Evolutionary conservation across 1,140 invertebrate genomes (phyloP), one percentile per base, ranked within the genome.

Genomic region (Papilio glaucus): DNA sequence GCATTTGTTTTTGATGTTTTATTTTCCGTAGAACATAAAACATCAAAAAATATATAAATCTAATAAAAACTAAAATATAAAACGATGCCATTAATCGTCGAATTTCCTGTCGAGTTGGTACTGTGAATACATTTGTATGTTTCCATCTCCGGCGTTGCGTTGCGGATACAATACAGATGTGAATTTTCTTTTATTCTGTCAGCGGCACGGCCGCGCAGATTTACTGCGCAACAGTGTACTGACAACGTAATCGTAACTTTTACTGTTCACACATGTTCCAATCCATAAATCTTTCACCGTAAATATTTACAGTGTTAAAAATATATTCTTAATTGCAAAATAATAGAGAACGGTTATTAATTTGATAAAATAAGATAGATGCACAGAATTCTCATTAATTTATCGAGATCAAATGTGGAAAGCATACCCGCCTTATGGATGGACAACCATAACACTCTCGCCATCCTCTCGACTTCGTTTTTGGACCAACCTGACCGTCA

Each of bases 101-200:
- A 57, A 57, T 57, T 57, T 57, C 21, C 21, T 12, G 49, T 57
- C 15, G 49, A 12, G 49, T 57, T 57, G 18, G 10, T 24, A 57
- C 1, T 13, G 29, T 33, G 29, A 33, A 41, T 41, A 41, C 21
- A 9, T 57, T 57, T 53, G 38, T 38, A 39, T 21, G 9, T 21
- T 41, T 24, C 18, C 38, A 26, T 41, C 15, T 42, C 37, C 63
- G 39, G 37, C 15, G 21, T 29, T 29, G 12, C 39, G 24, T 10
- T 12, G 6, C 63, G 38, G 57, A 49, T 33, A 68, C 49, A 72
- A 68, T 68, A 71, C 33, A 45, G 10, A 61, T 75, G 60, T 75
- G 12, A 75, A 67, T 69, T 76, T 71, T 60, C 69, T 72, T 73
- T 73, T 72, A 72, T 72, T 70, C 62, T 60, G 67, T 75, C 74